Conservation (phyloP, 2,888 invertebrate genomes). For the Hipparchia sbordonii region DNA sequence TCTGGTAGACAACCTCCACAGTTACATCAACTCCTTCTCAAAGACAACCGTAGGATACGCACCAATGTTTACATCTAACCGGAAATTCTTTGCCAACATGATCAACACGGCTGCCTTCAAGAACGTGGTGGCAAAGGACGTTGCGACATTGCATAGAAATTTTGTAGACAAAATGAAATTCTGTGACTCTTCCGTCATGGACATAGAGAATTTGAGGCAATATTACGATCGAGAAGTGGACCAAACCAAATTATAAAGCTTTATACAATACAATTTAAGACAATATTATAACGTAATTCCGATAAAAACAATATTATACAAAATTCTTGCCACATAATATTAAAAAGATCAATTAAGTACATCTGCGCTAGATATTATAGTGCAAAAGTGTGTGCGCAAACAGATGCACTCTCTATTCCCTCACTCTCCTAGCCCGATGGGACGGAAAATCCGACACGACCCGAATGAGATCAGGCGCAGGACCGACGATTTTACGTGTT, state of each 20-base stretch:
- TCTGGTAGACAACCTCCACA: slow-evolving; percentile 56
- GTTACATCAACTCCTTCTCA: slow-evolving; percentile 59
- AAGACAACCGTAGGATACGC: slow-evolving; percentile 68
- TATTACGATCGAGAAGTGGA: slow-evolving; percentile 65
- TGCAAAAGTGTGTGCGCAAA: too few species aligned
- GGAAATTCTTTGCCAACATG: slow-evolving; percentile 71
- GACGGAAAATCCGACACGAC: too few species aligned
- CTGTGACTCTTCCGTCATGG: slow-evolving; percentile 60
- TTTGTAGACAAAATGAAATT: slow-evolving; percentile 58
- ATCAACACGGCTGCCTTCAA: slow-evolving; percentile 58
- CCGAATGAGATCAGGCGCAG: too few species aligned
- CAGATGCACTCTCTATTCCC: too few species aligned
- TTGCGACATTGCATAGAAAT: slow-evolving; percentile 49
- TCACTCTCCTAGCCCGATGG: too few species aligned
- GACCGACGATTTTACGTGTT: too few species aligned
- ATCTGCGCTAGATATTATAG: too few species aligned
- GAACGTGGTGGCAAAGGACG: slow-evolving; percentile 59
- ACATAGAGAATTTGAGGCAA: slow-evolving; percentile 52
- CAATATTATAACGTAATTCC: too few species aligned
- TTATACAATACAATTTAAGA: not conserved
- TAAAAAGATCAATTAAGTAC: too few species aligned
- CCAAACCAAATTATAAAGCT: slow-evolving; percentile 46
- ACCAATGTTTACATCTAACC: slow-evolving; percentile 62
- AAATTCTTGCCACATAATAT: too few species aligned
- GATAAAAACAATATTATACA: too few species aligned